Base-by-base conservation (phyloP, 2,113 vertebrate species). In the Capra hircus region DNA sequence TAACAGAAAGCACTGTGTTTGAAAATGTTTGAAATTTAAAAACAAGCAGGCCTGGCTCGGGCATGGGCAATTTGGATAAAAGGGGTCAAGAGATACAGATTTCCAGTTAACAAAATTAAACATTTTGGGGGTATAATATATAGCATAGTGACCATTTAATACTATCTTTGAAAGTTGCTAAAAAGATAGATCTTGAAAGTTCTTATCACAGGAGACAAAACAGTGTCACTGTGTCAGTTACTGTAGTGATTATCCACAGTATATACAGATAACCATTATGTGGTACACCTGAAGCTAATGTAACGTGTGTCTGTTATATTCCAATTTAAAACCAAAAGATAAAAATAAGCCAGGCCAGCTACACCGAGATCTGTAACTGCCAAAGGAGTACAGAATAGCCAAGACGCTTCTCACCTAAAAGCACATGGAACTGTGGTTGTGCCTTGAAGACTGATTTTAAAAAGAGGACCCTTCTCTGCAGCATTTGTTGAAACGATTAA, bases 371-470 rank as follows among this genome's bases (percentile, higher is more conserved):
- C 33, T 81, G 16, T 81, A 2, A 30, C 67, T n/a, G n/a, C n/a
- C 15, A n/a, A 23, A n/a, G 40, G 30, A 27, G 64, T 19, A 17
- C 19, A 5, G n/a, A 62, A 30, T 74, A 81, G 36, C 52, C 12
- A 40, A 27, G 62, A 43, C 53, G 45, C 6, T 88, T 84, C 36
- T 25, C 60, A 50, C 28, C 71, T 6, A 40, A 74, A 83, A 77
- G 14, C 53, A n/a, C 27, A 1, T 8, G 3, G 25, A 16, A 14
- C 15, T 5, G 2, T 9, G 53, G n/a, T 23, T 27, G 0, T 12
- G 28, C 27, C 85, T 80, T 27, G 40, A 64, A 92, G 57, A 13
- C 1, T 52, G 40, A 15, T 80, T 89, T 43, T 23, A n/a, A n/a
- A 57, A 45, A 60, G 36, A 7, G 7, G 33, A 9, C 14, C 48